These are phyloP conservation scores for Amphipoea oculea DNA, from an alignment of 2,888 invertebrate species.

Conservation along the genomic window DNA sequence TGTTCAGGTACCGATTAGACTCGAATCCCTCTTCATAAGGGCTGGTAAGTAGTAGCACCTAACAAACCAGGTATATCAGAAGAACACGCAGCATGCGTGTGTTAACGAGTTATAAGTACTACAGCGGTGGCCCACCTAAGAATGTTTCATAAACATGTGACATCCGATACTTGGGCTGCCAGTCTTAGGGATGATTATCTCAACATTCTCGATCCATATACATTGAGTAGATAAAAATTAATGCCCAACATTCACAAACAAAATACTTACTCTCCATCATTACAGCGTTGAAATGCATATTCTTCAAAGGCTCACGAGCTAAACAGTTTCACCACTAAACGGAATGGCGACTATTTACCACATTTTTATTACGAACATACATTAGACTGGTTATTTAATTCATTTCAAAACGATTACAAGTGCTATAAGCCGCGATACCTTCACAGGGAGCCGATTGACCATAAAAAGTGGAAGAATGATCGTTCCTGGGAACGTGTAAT, in stretches of 20 bases:
- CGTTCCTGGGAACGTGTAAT: conserved; percentile 44
- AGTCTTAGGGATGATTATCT: conserved; percentile 6
- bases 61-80: background rate
- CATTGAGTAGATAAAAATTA: background rate
- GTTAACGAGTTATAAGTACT: background rate
- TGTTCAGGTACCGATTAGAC: background rate
- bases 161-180: background rate
- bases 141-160: background rate
- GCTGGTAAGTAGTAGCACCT: background rate
- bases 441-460: conserved; percentile 38
- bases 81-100: background rate
- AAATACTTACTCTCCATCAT: conserved; percentile 8
- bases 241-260: conserved; percentile 18
- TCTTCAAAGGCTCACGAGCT: conserved; percentile 22
- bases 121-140: background rate
- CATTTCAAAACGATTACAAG: conserved; percentile 44
- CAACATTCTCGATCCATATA: conserved; percentile 8
- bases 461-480: conserved; percentile 47
- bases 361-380: conserved; percentile 59
- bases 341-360: conserved; percentile 46
- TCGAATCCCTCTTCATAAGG: background rate
- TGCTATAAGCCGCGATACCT: conserved; percentile 21
- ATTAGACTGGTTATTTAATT: conserved; percentile 49
- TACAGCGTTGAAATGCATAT: conserved; percentile 16
- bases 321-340: conserved; percentile 30